A percentile compares a stretch with the other conserved stretches of the same genome.
phyloP scores from a whole-genome alignment of 2,888 invertebrate species.

The Elysia crispata region DNA sequence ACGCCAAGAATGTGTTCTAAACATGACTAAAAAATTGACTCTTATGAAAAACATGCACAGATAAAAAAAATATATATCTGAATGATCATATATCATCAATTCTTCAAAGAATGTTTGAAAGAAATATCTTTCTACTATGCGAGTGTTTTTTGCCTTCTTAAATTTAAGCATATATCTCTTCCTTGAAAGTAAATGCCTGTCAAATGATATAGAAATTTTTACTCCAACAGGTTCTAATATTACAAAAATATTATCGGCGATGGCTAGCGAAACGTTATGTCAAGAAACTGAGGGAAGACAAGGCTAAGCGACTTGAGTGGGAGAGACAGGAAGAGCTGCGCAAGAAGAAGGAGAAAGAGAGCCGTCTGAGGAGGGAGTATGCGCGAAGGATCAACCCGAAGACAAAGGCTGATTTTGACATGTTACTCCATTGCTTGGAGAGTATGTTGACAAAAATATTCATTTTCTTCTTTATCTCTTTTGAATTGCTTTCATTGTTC shows the following conservation, averaged over 20 bases:
- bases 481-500: not conserved
- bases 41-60: too few species aligned
- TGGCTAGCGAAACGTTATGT: conserved; percentile 77
- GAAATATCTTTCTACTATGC: too few species aligned
- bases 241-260: conserved; percentile 77
- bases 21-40: too few species aligned
- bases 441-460: conserved; percentile 65
- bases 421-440: conserved; percentile 76
- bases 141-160: too few species aligned
- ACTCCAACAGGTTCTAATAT: too few species aligned
- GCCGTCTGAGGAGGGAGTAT: conserved; percentile 74
- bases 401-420: conserved; percentile 77
- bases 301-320: conserved; percentile 72
- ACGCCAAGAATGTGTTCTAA: too few species aligned
- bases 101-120: too few species aligned
- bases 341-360: conserved; percentile 76
- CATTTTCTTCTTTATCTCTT: not conserved
- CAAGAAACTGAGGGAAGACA: conserved; percentile 71
- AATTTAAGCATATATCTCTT: too few species aligned
- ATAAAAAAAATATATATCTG: too few species aligned
- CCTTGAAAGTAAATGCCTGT: too few species aligned
- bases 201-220: too few species aligned
- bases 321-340: conserved; percentile 73
- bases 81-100: too few species aligned
- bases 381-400: conserved; percentile 77